A percentile compares a stretch with the other conserved stretches of the same genome.
Evolutionary conservation across 2,888 invertebrate genomes (phyloP).

Genomic region (Caenorhabditis imperialis): DNA sequence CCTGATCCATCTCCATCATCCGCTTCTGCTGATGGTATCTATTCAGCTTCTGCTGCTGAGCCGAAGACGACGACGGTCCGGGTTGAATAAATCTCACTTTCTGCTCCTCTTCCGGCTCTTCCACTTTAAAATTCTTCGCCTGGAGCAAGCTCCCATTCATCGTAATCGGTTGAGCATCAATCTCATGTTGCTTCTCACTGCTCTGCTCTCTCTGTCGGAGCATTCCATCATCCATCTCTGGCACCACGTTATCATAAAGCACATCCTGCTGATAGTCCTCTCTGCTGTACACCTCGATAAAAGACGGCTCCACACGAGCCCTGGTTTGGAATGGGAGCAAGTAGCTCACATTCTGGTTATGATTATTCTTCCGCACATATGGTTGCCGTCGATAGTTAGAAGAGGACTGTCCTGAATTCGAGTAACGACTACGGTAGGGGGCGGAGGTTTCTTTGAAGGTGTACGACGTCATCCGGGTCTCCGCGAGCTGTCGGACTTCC

Average conservation of each 20-base stretch:
- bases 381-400: constrained; percentile 61
- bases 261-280: constrained; percentile 16
- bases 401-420: constrained; percentile 3
- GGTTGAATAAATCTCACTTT: no score
- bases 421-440: constrained; percentile 34
- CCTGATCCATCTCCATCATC: constrained; percentile 3
- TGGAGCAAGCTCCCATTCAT: constrained; percentile 16
- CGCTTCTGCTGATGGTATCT: constrained; percentile 21
- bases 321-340: constrained; percentile 61
- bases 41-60: background rate
- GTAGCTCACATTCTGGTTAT: constrained; percentile 49
- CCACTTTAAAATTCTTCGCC: constrained; percentile 42
- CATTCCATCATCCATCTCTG: constrained; percentile 34
- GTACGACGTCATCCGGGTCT: constrained; percentile 64
- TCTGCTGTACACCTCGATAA: constrained; percentile 50
- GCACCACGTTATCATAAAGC: constrained; percentile 20
- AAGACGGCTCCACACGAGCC: constrained; percentile 52
- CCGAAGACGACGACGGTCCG: no score
- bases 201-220: constrained; percentile 13
- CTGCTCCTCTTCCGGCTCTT: constrained; percentile 28
- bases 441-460: constrained; percentile 65
- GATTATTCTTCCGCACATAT: constrained; percentile 58
- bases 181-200: constrained; percentile 17
- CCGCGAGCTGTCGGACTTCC: constrained; percentile 59
- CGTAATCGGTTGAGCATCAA: constrained; percentile 40